Conservation (phyloP, 2,113 vertebrate genomes). For the Micronycteris hirsuta region DNA sequence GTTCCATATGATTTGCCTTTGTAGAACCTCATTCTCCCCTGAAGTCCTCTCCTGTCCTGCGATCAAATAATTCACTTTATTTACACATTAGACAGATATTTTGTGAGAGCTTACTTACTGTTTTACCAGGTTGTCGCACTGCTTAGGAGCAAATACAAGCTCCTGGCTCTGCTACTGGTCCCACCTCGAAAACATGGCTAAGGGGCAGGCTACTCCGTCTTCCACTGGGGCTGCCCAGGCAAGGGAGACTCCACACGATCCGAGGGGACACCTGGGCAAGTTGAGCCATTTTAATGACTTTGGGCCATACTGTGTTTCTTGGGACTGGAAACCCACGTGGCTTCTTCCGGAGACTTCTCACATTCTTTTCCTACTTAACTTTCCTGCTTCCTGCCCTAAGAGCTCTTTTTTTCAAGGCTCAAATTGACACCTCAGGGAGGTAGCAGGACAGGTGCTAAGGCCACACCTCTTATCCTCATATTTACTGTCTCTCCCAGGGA, state of each 20-base stretch:
- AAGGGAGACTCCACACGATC: neutral
- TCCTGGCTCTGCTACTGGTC: neutral
- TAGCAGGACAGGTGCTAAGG: accelerated
- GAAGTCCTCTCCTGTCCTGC: neutral
- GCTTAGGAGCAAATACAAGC: neutral
- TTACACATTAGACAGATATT: neutral
- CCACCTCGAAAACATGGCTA: neutral
- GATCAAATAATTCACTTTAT: neutral
- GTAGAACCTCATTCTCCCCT: neutral
- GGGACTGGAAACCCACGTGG: neutral
- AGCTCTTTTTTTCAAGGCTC: neutral
- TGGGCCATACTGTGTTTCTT: neutral
- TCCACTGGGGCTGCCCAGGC: neutral
- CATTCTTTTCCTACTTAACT: neutral
- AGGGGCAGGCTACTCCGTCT: accelerated
- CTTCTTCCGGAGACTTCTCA: neutral
- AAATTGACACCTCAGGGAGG: neutral
- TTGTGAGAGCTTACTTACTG: neutral
- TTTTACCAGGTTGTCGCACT: neutral
- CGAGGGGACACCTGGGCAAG: accelerated
- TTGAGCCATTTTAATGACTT: neutral
- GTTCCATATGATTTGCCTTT: neutral
- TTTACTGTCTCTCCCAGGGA: neutral
- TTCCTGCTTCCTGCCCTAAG: neutral
- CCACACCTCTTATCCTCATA: neutral